Evolutionary conservation across 2,888 invertebrate genomes (phyloP).

Genomic region (Ophioninae sp.): DNA sequence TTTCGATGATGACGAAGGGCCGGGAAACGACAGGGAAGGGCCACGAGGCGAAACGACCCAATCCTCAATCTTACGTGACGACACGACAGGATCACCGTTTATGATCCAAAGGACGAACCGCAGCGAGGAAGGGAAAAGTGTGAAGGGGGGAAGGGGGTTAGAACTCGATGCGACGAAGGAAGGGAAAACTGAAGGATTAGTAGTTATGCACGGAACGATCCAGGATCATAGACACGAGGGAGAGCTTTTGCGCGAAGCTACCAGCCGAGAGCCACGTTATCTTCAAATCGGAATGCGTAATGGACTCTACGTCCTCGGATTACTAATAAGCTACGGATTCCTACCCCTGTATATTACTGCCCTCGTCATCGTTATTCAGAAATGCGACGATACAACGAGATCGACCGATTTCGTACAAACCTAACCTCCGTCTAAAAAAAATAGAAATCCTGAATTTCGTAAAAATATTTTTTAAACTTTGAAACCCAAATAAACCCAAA

Average conservation of each 20-base stretch:
- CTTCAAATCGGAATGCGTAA: conserved; percentile 79
- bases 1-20: conserved; percentile 34
- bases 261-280: conserved; percentile 71
- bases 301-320: conserved; percentile 76
- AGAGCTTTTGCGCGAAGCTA: conserved; percentile 66
- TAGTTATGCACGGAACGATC: conserved; percentile 57
- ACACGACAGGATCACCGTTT: conserved; percentile 70
- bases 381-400: neutral
- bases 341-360: conserved; percentile 1
- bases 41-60: conserved; percentile 37
- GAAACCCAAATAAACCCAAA: too few relatives aligned
- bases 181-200: conserved; percentile 55
- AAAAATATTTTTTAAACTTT: neutral
- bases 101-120: conserved; percentile 71
- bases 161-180: conserved; percentile 25
- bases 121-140: neutral
- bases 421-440: neutral
- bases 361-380: conserved; percentile 15
- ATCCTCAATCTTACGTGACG: conserved; percentile 70
- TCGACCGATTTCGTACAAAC: neutral
- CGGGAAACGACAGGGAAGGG: conserved; percentile 24
- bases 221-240: conserved; percentile 63
- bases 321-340: conserved; percentile 76
- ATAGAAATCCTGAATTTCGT: neutral
- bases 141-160: neutral